Percentiles rank a stretch among this genome's conserved stretches.
phyloP scores from a whole-genome alignment of 2,888 invertebrate genomes.

The Tethea ocularis region DNA sequence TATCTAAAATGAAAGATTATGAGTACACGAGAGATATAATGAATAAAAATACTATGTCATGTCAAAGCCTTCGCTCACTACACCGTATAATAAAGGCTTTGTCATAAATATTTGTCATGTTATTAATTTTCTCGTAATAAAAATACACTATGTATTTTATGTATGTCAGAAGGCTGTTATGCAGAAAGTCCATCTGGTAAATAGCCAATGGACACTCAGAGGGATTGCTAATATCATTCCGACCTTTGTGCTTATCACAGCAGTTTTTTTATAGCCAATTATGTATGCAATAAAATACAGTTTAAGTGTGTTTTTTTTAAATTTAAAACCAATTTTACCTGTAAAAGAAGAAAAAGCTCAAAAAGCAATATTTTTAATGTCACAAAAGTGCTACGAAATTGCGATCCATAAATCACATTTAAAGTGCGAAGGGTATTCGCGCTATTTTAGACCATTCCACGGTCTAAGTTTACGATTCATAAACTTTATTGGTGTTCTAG shows the following conservation, averaged over 20 bases:
- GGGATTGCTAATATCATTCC: too few species aligned
- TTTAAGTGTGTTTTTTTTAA: too few species aligned
- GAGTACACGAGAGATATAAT: background rate
- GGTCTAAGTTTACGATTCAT: constrained; percentile 9
- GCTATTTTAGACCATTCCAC: constrained; percentile 7
- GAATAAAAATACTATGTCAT: constrained; percentile 8
- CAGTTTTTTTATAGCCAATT: too few species aligned
- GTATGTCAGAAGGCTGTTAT: too few species aligned
- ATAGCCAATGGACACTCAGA: too few species aligned
- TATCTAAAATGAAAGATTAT: background rate
- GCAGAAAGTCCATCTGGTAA: too few species aligned
- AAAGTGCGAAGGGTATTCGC: background rate
- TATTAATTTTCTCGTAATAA: background rate
- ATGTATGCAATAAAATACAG: too few species aligned
- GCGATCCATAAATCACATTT: constrained; percentile 6
- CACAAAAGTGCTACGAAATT: constrained; percentile 6
- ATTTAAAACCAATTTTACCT: background rate
- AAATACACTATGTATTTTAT: background rate
- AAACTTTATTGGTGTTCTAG: background rate
- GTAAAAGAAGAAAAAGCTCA: background rate
- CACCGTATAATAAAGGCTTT: background rate
- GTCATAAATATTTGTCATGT: background rate
- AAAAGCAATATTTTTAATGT: background rate
- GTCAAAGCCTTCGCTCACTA: constrained; percentile 4
- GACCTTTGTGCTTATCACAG: too few species aligned